Base-by-base conservation (phyloP, 1,140 invertebrate genomes). In the Calliopsis andreniformis region DNA sequence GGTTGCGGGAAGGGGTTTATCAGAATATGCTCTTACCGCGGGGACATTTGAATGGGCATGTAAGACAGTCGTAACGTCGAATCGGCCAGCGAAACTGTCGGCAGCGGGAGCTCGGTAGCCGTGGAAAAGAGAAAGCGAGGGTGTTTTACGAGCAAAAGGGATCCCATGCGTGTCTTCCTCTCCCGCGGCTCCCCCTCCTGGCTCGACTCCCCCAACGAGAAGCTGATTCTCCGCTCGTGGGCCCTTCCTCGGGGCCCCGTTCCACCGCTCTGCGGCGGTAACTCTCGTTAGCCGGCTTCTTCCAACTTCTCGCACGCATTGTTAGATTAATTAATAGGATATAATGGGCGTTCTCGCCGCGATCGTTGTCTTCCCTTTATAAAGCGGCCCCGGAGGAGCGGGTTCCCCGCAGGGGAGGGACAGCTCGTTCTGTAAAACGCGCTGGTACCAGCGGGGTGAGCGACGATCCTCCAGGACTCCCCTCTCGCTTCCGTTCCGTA, bases 21-120 rank as follows among this genome's bases (percentile, higher is more conserved):
- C 77, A 56, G 79, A 79, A 82, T 84, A 84, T 82, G 79, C 82
- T 81, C 75, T 82, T 85, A 76, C 73, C 49, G 53, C 53, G 58
- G 66, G 73, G 85, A 87, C 85, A 72, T 87, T 86, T 87, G 78
- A 87, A 87, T 87, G 77, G 86, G 70, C 53, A 64, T 64, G 62
- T 69, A 59, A 59, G 72, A 70, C 64, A 58, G 73, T 69, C 72
- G 67, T 76, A 79, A 71, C 64, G 47, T 78, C 76, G 61, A 78
- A 79, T 82, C 70, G 53, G 30, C 20, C 23, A 25, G 61, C 10
- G 14, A 66, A 43, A 64, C 45, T 30, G 53, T 69, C 35, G 59
- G 43, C 61, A 30, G 39, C 14, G 20, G 35, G 4, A 8, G 35
- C 42, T 23, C 10, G 45, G 43, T 59, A 45, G 28, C 32, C 58